These are phyloP conservation scores for Kuschelorhynchus macadamiae DNA, from an alignment of 2,888 invertebrate species.

Conservation along the genomic window DNA sequence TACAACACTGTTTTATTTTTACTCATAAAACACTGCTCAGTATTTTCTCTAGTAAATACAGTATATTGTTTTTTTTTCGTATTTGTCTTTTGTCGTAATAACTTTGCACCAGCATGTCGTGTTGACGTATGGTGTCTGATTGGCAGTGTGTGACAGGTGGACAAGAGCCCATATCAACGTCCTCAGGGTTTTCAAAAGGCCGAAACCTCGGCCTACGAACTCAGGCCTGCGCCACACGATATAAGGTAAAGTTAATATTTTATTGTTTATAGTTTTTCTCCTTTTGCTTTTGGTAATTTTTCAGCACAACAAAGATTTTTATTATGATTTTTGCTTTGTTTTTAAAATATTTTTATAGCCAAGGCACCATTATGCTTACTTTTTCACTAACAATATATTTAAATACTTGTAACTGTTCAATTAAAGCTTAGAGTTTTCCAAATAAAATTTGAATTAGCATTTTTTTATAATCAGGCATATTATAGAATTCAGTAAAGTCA, in stretches of 20 bases:
- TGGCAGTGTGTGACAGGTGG: constrained; percentile 65
- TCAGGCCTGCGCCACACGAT: constrained; percentile 64
- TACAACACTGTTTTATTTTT: no score
- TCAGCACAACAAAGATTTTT: constrained; percentile 11
- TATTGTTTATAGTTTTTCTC: constrained; percentile 7
- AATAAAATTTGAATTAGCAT: no score
- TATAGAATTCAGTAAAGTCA: no score
- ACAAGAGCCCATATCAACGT: constrained; percentile 56
- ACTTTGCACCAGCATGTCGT: constrained; percentile 47
- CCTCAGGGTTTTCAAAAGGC: constrained; percentile 45
- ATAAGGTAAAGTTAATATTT: constrained; percentile 56
- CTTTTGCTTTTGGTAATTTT: constrained; percentile 6
- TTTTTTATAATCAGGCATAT: no score
- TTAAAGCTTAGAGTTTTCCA: no score
- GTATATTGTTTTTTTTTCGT: constrained; percentile 13
- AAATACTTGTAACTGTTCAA: no score
- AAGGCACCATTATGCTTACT: constrained; percentile 3
- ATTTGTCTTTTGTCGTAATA: constrained; percentile 23
- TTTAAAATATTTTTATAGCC: neutral
- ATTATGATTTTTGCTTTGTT: constrained; percentile 12
- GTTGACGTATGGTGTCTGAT: constrained; percentile 57
- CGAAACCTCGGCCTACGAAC: constrained; percentile 60
- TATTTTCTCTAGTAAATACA: no score
- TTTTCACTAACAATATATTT: neutral
- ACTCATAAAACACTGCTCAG: no score